A percentile compares a stretch with the other conserved stretches of the same genome.
These are phyloP conservation scores for Aurelia aurita complex sp. Pacific DNA, from an alignment of 30 jellyfish, hydroid and myxozoan genomes.

Conservation along the genomic window DNA sequence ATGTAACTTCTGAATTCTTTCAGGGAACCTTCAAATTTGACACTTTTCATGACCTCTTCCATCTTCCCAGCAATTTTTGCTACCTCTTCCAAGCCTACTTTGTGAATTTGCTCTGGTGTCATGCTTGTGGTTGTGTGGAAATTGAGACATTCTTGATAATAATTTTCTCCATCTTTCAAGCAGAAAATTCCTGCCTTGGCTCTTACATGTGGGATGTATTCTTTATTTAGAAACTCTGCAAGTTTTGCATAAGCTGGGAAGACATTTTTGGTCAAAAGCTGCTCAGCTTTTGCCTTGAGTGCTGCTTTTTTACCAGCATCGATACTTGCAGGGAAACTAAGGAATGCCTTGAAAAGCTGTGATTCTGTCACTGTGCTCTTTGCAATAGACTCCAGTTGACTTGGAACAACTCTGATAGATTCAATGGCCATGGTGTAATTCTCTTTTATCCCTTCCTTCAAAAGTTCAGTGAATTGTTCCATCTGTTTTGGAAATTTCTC, in stretches of 20 bases:
- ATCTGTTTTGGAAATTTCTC: constrained; percentile 73
- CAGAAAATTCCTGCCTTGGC: constrained; percentile 44
- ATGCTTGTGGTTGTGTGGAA: constrained; percentile 87
- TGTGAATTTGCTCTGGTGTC: constrained; percentile 78
- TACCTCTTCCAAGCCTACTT: constrained; percentile 78
- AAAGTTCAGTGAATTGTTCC: constrained; percentile 53
- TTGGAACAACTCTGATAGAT: constrained; percentile 70
- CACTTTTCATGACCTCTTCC: constrained; percentile 51
- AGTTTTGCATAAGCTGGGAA: constrained; percentile 47
- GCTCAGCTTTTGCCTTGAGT: constrained; percentile 40
- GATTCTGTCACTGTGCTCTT: constrained; percentile 49
- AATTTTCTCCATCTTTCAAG: constrained; percentile 70
- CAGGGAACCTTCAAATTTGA: constrained; percentile 71
- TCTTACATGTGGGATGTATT: constrained; percentile 67
- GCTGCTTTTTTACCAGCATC: constrained; percentile 21
- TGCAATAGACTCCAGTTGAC: constrained; percentile 22
- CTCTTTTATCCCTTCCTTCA: constrained; percentile 50
- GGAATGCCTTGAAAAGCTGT: constrained; percentile 61
- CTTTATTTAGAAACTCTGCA: constrained; percentile 28
- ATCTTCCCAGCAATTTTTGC: constrained; percentile 69
- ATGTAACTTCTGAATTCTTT: constrained; percentile 51
- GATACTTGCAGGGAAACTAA: constrained; percentile 35
- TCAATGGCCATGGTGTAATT: constrained; percentile 62
- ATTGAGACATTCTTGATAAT: constrained; percentile 78
- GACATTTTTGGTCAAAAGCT: constrained; percentile 28